These are phyloP conservation scores for Daphoenositta chrysoptera DNA, from an alignment of 2,113 vertebrate species.

Conservation along the genomic window DNA sequence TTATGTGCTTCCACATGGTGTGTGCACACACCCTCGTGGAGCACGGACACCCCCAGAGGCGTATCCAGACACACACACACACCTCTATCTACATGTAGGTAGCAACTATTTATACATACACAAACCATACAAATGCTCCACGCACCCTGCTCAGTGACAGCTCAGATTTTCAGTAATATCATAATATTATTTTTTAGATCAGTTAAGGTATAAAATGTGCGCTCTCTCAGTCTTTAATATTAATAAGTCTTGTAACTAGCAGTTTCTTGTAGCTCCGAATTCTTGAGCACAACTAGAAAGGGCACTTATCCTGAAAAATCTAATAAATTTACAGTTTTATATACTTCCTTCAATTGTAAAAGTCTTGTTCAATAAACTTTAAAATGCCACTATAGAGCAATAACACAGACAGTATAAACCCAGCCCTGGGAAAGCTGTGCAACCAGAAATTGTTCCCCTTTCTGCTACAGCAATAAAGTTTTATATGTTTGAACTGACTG, in stretches of 20 bases:
- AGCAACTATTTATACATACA: constrained; percentile 10
- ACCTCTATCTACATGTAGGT: background rate
- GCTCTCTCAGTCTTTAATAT: constrained; percentile 76
- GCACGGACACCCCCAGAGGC: background rate
- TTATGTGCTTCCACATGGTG: background rate
- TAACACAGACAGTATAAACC: constrained; percentile 94
- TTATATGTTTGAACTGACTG: constrained; percentile 97
- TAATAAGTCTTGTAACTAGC: constrained; percentile 83
- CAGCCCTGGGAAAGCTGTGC: constrained; percentile 87
- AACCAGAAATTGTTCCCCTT: constrained; percentile 86
- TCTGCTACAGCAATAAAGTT: constrained; percentile 97
- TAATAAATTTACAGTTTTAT: constrained; percentile 97
- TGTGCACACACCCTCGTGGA: background rate
- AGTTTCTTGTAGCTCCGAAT: constrained; percentile 74
- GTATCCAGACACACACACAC: background rate
- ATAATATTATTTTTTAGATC: constrained; percentile 76
- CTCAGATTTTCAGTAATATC: constrained; percentile 63
- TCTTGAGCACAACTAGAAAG: constrained; percentile 84
- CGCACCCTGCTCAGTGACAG: constrained; percentile 1
- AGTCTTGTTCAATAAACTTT: constrained; percentile 99
- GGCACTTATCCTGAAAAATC: constrained; percentile 88
- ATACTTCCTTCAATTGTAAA: constrained; percentile 94
- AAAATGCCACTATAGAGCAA: constrained; percentile 96
- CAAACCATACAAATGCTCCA: background rate
- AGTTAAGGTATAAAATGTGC: constrained; percentile 74